Evolutionary conservation across 2,888 invertebrate genomes (phyloP), one percentile per base, ranked within the genome.

Genomic region (Formica aserva): DNA sequence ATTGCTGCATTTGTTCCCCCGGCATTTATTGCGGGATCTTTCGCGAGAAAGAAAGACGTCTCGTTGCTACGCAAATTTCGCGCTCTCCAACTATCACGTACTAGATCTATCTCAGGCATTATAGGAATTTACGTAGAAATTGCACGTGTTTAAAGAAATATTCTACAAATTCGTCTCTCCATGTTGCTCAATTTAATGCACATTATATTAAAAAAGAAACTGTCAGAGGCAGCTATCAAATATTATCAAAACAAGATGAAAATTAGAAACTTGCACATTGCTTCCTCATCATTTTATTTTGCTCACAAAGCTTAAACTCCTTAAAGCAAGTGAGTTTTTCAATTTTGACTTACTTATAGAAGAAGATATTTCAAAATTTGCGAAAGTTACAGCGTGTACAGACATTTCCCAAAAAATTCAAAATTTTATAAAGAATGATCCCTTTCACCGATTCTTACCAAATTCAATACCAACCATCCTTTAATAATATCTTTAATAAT

Each of bases 1-100:
- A 85, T 84, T 83, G 78, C 84, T 69, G 83, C 78, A 76, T 80
- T 82, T 83, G 74, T 83, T 80, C 76, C 76, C 63, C 32, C 62
- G 82, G 76, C 82, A 84, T 75, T 84, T 84, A 84, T 82, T 82
- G 75, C 76, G 84, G 69, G 82, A 62, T 82, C 48, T 55, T 32
- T 57, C 38, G 69, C 18, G 62, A 48, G 45, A 69, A 41, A 78
- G 22, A 71, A 71, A 75, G 74, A 77, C 67, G 52, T 69, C 62
- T 69, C 62, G 69, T 81, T 55, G 74, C 48, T 71, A 71, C 71
- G 71, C 74, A 74, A 81, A 80, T 80, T 80, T 78, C 71, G 71
- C 71, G 71, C 32, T 80, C 35, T 26, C 9, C 60, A 22, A 32
- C 60, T 72, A 80, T 48, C 60, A 60, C 72, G 60, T 45, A 60